Evolutionary conservation across 2,888 invertebrate genomes (phyloP).

Genomic region (Morpho helenor): DNA sequence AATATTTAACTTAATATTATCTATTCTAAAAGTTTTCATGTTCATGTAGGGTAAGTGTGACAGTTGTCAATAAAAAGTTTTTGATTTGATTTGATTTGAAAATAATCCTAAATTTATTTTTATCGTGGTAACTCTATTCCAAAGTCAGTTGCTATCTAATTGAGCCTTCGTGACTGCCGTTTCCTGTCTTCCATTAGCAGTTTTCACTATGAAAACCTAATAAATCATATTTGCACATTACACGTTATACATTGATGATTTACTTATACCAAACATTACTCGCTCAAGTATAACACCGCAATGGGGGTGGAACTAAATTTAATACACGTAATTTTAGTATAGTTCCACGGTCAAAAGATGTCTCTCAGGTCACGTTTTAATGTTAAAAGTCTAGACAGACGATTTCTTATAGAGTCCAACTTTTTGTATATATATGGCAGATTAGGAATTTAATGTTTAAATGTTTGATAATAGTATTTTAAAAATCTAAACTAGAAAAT

Average conservation of each 20-base stretch:
- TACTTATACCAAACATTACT: background rate
- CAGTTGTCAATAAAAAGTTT: too few relatives aligned
- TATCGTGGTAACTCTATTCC: background rate
- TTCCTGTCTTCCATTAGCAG: constrained; percentile 59
- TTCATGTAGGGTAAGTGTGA: too few relatives aligned
- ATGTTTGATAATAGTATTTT: too few relatives aligned
- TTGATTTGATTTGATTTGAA: too few relatives aligned
- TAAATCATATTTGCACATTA: constrained; percentile 4
- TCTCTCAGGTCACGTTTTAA: constrained; percentile 24
- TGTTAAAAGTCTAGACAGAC: constrained; percentile 29
- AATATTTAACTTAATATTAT: too few relatives aligned
- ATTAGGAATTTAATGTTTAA: too few relatives aligned
- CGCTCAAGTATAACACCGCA: background rate
- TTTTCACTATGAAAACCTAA: constrained; percentile 28
- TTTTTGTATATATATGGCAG: background rate
- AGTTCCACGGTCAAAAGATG: constrained; percentile 13
- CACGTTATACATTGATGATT: constrained; percentile 16
- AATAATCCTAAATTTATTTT: too few relatives aligned
- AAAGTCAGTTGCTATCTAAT: constrained; percentile 60
- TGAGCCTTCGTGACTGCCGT: constrained; percentile 63
- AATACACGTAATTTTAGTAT: constrained; percentile 7
- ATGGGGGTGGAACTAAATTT: constrained; percentile 7
- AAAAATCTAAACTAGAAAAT: too few relatives aligned
- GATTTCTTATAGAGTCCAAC: constrained; percentile 22
- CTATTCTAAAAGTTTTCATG: too few relatives aligned